Percentiles rank a stretch among this genome's conserved stretches.
Evolutionary conservation across 1,140 invertebrate species (phyloP).

Genomic region (Macrostomum lignano): DNA sequence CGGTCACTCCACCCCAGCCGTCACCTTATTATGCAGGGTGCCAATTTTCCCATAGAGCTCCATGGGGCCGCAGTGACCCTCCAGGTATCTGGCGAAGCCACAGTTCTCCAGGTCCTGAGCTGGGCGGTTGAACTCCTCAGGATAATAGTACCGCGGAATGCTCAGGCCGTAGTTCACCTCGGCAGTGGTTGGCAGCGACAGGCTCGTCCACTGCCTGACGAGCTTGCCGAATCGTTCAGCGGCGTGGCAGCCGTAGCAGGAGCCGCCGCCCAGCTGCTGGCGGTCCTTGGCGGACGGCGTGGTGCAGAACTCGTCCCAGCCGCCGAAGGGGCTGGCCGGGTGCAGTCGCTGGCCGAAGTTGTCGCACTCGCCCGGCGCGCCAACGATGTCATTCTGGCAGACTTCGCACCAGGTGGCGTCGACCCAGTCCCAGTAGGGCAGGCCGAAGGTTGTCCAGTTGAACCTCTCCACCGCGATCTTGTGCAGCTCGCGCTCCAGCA

Average conservation of each 20-base stretch:
- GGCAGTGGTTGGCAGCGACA: background rate
- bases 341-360: background rate
- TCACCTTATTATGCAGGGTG: no score
- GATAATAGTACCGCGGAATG: no score
- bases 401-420: background rate
- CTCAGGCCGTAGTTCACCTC: background rate
- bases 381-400: background rate
- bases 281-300: background rate
- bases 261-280: no score
- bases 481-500: background rate
- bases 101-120: no score
- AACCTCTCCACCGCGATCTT: background rate
- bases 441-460: background rate
- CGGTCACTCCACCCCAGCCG: no score
- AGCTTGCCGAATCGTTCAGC: background rate
- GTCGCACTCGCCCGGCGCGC: background rate
- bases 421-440: conserved; percentile 1
- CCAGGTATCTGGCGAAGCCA: no score
- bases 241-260: conserved; percentile 1
- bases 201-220: background rate
- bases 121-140: no score
- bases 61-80: no score
- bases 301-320: background rate
- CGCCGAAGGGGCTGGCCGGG: background rate
- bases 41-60: no score